Percentiles rank a stretch among this genome's conserved stretches.
phyloP scores from a whole-genome alignment of 2,113 vertebrate genomes.

The Pseudorasbora parva region DNA sequence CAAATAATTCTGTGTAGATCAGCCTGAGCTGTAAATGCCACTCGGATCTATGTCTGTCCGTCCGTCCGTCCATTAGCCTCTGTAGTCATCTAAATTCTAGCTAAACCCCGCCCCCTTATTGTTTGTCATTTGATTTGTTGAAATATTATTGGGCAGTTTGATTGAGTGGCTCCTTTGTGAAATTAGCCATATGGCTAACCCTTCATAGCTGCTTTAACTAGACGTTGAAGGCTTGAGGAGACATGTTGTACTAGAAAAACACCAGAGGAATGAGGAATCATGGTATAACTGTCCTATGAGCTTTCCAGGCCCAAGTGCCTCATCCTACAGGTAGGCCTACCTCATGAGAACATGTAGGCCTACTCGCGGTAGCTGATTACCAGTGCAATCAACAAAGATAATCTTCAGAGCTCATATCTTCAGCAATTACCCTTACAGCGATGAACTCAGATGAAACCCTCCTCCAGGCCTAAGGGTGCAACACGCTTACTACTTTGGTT shows the following conservation, averaged over 20 bases:
- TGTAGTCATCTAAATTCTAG: neutral
- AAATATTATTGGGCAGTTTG: neutral
- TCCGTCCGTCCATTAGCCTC: too few species aligned
- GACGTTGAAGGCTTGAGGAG: neutral
- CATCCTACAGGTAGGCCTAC: neutral
- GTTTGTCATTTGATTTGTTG: neutral
- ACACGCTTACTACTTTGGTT: neutral
- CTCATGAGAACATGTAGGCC: neutral
- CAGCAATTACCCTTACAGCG: slow-evolving; percentile 12
- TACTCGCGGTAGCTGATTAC: neutral
- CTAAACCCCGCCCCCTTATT: neutral
- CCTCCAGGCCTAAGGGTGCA: neutral
- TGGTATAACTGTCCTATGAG: neutral
- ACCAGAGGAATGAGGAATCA: neutral
- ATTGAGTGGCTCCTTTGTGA: neutral
- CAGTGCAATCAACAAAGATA: neutral
- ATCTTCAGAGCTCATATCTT: neutral
- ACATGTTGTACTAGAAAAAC: neutral
- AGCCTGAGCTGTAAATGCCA: too few species aligned
- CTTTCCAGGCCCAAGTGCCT: neutral
- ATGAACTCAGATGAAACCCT: neutral
- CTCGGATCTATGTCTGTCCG: too few species aligned
- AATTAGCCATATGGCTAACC: neutral
- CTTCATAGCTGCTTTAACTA: neutral
- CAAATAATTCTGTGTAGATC: too few species aligned